These are phyloP conservation scores for Pollimyrus isidori DNA, from an alignment of 2,113 vertebrate species.

Conservation along the genomic window DNA sequence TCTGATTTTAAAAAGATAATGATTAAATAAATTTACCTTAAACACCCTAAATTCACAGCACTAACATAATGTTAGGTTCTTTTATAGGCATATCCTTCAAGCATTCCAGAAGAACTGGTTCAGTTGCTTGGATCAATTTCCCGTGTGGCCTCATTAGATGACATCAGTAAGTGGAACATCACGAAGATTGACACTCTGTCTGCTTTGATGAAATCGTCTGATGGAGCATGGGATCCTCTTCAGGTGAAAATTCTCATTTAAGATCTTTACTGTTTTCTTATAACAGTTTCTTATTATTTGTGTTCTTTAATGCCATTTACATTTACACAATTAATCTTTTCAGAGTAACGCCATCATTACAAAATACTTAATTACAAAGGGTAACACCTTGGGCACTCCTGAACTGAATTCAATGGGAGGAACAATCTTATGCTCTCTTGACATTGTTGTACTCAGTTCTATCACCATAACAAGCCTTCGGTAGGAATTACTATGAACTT, in stretches of 20 bases:
- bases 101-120: conserved; percentile 31
- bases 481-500: conserved; percentile 52
- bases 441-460: conserved; percentile 22
- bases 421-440: conserved; percentile 61
- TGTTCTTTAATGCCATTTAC: conserved; percentile 11
- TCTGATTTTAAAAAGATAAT: background rate
- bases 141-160: conserved; percentile 21
- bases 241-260: conserved; percentile 21
- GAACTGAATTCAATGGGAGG: conserved; percentile 51
- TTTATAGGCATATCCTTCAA: conserved; percentile 26
- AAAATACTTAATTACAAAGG: conserved; percentile 40
- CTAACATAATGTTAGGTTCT: background rate
- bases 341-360: conserved; percentile 57
- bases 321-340: conserved; percentile 11
- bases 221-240: conserved; percentile 32
- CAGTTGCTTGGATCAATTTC: conserved; percentile 28
- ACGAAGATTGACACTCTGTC: conserved; percentile 31
- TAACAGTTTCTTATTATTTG: background rate
- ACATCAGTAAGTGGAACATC: conserved; percentile 40
- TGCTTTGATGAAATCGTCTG: conserved; percentile 27
- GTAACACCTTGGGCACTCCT: conserved; percentile 46
- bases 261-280: background rate
- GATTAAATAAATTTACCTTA: background rate
- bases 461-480: conserved; percentile 46
- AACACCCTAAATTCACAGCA: background rate